phyloP scores from a whole-genome alignment of 2,888 invertebrate species.

The Matsumyia berberina region DNA sequence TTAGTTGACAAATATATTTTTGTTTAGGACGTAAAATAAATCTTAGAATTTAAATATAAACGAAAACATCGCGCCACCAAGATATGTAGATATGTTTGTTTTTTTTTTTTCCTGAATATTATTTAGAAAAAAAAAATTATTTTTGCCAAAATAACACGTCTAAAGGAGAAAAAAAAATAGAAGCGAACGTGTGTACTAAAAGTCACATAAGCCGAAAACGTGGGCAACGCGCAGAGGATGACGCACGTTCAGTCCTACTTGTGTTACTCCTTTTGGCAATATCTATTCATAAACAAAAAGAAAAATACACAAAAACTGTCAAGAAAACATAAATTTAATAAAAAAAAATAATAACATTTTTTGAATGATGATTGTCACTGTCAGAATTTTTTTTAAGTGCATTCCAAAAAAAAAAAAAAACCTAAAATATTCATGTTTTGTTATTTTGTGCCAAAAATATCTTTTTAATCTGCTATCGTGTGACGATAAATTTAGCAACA shows the following conservation, averaged over 20 bases:
- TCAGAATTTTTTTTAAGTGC: not conserved
- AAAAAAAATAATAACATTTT: not conserved
- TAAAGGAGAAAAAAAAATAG: not conserved
- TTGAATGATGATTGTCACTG: not conserved
- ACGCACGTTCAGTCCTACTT: slow-evolving; percentile 32
- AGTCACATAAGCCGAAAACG: slow-evolving; percentile 2
- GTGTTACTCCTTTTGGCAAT: slow-evolving; percentile 24
- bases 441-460: not conserved
- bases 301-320: not conserved
- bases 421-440: not conserved
- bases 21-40: not conserved
- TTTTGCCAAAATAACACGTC: slow-evolving; percentile 8
- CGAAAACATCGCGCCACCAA: slow-evolving; percentile 12
- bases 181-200: not conserved
- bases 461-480: not conserved
- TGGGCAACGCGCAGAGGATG: slow-evolving; percentile 12
- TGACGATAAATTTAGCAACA: not conserved
- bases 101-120: not conserved
- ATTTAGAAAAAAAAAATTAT: not conserved
- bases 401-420: not conserved
- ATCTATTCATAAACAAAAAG: slow-evolving; percentile 9
- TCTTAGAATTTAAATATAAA: not conserved
- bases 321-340: not conserved
- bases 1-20: slow-evolving; percentile 9
- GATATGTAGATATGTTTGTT: not conserved